Base-by-base conservation (phyloP, 2,113 vertebrate species). In the Entelurus aequoreus region DNA sequence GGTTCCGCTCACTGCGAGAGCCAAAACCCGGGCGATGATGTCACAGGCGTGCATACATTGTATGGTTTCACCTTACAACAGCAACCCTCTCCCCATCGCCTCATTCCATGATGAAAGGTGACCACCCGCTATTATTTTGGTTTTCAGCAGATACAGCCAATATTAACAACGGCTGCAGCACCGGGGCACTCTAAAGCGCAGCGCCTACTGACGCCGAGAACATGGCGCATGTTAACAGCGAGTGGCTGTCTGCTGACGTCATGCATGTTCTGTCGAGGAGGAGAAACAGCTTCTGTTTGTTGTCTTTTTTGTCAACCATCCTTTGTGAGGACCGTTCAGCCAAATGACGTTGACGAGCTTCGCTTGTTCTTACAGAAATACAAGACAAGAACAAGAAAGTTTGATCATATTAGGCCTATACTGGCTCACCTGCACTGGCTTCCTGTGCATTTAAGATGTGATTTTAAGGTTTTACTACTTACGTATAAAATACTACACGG, bases 61-160 rank as follows among this genome's bases (percentile, higher is more conserved):
- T 48, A 62, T 21, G 66, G 86, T 86, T 82, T 87, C 78, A 72
- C 73, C 77, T 89, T 86, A 85, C 84, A 76, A 66, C 77, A 71
- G 78, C 77, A 75, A 82, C 82, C 38, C 40, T 66, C 78, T 72
- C 79, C 81, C 77, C 82, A 80, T 87, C 84, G 81, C 84, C 54
- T 85, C 85, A 83, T 86, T 79, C 80, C 77, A 62, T 74, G 79
- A 88, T 88, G 85, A 90, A 87, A 88, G 85, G 72, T 90, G 89
- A 87, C 87, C 87, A 89, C 84, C 88, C 76, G 71, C 84, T 74
- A 79, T 84, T 88, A 82, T 89, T 90, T n/a, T 90, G 84, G 81
- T 78, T 88, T 86, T 68, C 78, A 74, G 36, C 89, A 88, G 84
- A 90, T 87, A 84, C 80, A 69, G 80, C 79, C 80, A 88, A 84